Percentiles rank a stretch among this genome's conserved stretches.
Conservation (phyloP, 2,797 vertebrate species). For the Hydrolagus colliei region DNA sequence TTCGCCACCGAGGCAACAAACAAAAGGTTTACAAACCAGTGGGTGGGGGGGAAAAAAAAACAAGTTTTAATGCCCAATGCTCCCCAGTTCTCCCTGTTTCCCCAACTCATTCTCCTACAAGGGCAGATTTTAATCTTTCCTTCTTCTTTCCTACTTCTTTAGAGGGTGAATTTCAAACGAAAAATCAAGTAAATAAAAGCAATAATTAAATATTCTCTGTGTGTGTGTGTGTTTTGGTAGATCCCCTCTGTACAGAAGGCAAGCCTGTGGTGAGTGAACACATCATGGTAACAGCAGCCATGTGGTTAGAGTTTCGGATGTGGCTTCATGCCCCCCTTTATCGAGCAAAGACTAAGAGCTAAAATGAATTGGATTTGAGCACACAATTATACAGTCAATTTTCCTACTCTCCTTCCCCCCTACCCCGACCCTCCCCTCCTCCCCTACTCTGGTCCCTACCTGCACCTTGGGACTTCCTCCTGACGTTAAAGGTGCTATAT, state of each 20-base stretch:
- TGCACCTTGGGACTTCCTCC: no score
- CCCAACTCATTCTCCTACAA: not conserved
- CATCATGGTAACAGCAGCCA: not conserved
- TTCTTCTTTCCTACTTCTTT: no score
- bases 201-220: not conserved
- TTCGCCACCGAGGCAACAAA: not conserved
- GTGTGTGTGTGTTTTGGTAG: no score
- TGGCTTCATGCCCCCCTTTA: not conserved
- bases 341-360: not conserved
- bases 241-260: not conserved
- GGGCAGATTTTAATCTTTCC: not conserved
- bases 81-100: not conserved
- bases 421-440: no score
- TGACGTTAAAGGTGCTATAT: no score
- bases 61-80: not conserved
- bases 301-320: constrained; percentile 20
- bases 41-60: not conserved
- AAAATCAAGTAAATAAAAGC: constrained; percentile 14
- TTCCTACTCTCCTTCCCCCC: no score
- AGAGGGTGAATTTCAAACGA: not conserved
- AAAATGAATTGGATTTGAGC: no score
- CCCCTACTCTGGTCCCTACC: no score
- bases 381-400: no score
- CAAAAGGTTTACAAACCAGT: not conserved
- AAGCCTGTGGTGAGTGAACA: constrained; percentile 6